Percentiles rank a stretch among this genome's conserved stretches.
These are phyloP conservation scores for Glaucidium brasilianum DNA, from an alignment of 2,113 vertebrate species.

Conservation along the genomic window DNA sequence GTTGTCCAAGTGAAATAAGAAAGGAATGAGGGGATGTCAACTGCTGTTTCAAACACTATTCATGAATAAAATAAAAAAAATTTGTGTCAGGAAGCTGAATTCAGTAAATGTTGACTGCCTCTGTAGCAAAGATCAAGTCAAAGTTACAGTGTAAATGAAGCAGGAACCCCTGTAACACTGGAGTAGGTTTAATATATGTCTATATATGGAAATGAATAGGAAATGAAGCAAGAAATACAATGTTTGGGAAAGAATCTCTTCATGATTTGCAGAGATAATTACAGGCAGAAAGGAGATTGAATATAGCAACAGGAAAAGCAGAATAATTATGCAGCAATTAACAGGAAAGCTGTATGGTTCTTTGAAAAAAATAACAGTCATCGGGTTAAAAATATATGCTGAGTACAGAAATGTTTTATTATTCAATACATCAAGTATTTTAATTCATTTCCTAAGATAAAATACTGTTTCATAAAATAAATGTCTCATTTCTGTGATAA, in stretches of 20 bases:
- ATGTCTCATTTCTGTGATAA: not conserved
- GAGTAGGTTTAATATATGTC: not conserved
- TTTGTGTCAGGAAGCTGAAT: conserved; percentile 49
- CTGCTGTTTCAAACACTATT: conserved; percentile 28
- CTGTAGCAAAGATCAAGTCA: conserved; percentile 41
- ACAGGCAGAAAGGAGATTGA: conserved; percentile 34
- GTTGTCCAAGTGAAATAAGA: conserved; percentile 13
- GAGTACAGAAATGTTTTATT: conserved; percentile 54
- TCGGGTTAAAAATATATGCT: conserved; percentile 65
- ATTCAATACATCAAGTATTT: conserved; percentile 44
- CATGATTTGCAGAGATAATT: conserved; percentile 69
- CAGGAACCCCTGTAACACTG: not conserved
- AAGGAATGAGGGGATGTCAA: not conserved
- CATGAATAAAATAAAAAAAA: conserved; percentile 24
- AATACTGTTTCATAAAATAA: conserved; percentile 17
- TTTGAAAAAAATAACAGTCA: conserved; percentile 26
- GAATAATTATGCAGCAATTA: conserved; percentile 70
- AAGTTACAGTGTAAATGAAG: conserved; percentile 32
- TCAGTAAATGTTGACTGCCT: conserved; percentile 50
- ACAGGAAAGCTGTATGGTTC: conserved; percentile 42
- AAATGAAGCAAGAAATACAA: conserved; percentile 40
- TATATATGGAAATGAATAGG: conserved; percentile 21
- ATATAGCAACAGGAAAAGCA: conserved; percentile 54
- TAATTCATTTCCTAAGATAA: conserved; percentile 28
- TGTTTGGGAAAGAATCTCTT: conserved; percentile 13